Conservation (phyloP, 2,113 vertebrate genomes). For the Poeciliopsis occidentalis region DNA sequence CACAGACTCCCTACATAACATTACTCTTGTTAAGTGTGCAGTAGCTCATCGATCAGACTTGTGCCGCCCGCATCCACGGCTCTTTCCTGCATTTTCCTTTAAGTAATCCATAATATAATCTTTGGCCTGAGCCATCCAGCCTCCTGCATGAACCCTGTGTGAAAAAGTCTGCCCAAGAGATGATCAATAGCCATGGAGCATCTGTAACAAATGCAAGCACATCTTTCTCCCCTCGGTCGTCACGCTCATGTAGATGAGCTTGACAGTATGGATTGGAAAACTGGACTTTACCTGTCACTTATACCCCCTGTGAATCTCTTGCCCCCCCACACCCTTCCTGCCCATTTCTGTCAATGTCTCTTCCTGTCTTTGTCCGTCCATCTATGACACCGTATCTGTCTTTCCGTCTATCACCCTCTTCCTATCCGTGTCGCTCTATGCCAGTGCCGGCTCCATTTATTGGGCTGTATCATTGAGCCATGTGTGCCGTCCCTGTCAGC, state of each 20-base stretch:
- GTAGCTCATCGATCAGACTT: slow-evolving; percentile 75
- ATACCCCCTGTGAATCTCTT: slow-evolving; percentile 6
- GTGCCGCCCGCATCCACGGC: slow-evolving; percentile 53
- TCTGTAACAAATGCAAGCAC: slow-evolving; percentile 54
- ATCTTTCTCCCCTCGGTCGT: slow-evolving; percentile 44
- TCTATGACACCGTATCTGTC: slow-evolving; percentile 46
- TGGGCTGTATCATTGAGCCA: slow-evolving; percentile 66
- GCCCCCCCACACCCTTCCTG: neutral
- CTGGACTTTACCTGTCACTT: slow-evolving; percentile 37
- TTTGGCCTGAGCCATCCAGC: slow-evolving; percentile 31
- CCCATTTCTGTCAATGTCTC: slow-evolving; percentile 42
- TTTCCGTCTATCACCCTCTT: slow-evolving; percentile 45
- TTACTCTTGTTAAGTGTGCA: slow-evolving; percentile 79
- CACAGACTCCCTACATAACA: slow-evolving; percentile 72
- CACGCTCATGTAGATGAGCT: slow-evolving; percentile 44
- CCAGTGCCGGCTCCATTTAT: slow-evolving; percentile 57
- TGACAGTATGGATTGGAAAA: slow-evolving; percentile 32
- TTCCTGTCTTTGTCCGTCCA: slow-evolving; percentile 35
- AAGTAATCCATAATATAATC: slow-evolving; percentile 75
- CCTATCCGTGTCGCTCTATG: slow-evolving; percentile 45
- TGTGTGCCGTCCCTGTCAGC: slow-evolving; percentile 69
- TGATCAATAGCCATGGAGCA: slow-evolving; percentile 67
- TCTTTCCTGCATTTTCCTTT: slow-evolving; percentile 60
- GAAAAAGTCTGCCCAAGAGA: slow-evolving; percentile 36
- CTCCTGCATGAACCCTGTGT: slow-evolving; percentile 44